phyloP scores from a whole-genome alignment of 1,140 invertebrate genomes.

The Leptopilina clavipes region DNA sequence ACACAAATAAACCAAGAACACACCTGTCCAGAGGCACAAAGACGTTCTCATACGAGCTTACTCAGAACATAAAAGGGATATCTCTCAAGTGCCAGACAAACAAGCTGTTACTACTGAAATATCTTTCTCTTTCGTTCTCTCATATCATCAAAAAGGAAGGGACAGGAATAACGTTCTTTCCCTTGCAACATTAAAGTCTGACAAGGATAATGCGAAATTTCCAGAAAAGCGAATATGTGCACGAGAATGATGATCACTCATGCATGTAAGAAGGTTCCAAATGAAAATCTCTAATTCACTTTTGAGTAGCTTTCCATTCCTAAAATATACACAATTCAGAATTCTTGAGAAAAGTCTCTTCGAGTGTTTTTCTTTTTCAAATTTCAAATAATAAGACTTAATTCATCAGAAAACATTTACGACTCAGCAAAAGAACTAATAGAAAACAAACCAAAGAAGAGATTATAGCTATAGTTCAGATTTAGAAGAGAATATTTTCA shows the following conservation, averaged over 20 bases:
- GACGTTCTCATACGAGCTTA: constrained; percentile 3
- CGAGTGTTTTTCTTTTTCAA: no score
- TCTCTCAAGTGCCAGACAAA: constrained; percentile 22
- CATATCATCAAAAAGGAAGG: constrained; percentile 26
- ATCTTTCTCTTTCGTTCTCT: constrained; percentile 1
- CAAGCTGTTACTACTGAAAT: constrained; percentile 21
- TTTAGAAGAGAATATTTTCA: no score
- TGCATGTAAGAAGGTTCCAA: no score
- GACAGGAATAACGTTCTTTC: constrained; percentile 30
- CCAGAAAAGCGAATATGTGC: background rate
- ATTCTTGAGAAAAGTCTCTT: no score
- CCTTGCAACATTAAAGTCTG: background rate
- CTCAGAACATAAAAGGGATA: background rate
- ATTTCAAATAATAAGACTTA: no score
- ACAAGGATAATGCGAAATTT: background rate
- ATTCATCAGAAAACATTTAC: no score
- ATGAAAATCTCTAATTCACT: no score
- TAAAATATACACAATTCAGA: no score
- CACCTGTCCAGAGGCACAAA: constrained; percentile 14
- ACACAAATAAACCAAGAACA: constrained; percentile 4
- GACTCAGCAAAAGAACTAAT: no score
- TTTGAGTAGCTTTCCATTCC: no score
- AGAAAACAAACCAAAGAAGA: no score
- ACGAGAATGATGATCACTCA: background rate
- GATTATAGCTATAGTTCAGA: no score